Base-by-base conservation (phyloP, 1,140 invertebrate species). In the Drosophila littoralis region DNA sequence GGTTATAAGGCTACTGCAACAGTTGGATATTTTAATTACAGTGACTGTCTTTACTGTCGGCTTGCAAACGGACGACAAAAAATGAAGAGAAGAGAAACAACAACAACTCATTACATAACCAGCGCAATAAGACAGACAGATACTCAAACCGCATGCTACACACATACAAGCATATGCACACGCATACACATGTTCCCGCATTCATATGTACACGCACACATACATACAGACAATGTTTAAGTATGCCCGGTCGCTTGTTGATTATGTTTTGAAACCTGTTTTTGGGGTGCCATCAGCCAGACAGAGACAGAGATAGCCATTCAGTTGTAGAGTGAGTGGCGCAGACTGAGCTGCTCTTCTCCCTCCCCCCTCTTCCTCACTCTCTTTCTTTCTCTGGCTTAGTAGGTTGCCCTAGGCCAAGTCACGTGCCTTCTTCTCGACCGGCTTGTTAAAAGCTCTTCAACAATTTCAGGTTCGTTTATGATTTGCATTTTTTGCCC, bases 21-120 rank as follows among this genome's bases (percentile, higher is more conserved):
- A 57, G 68, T 66, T 58, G 52, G 52, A 36, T 50, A 28, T 12
- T 71, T 66, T 65, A 72, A 72, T 72, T 72, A 43, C 63, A 28
- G 32, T 17, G 48, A 60, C 12, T 42, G 65, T 54, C 13, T 68
- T 51, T 22, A 22, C 9, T 38, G 59, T 50, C 17, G 70, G 12
- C 68, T 74, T 36, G 50, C 64, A 54, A 59, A 22, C 55, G 45
- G 43, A 55, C 57, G 42, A 51, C 54, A 73, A 52, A 46, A 59
- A 28, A 28, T 5, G 3, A 28, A 59, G 35, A 59, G 2, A 22
- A 3, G 22, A 28, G 22, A 28, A 28, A 28, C 22, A 28, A 32
- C 64, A 74, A 74, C 71, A 68, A 74, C 40, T 45, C 9, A 50
- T 74, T 74, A 61, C 71, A 74, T 74, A 74, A 74, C 57, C 28